Conservation (phyloP, 2,888 invertebrate species). For the Lycia hirtaria region DNA sequence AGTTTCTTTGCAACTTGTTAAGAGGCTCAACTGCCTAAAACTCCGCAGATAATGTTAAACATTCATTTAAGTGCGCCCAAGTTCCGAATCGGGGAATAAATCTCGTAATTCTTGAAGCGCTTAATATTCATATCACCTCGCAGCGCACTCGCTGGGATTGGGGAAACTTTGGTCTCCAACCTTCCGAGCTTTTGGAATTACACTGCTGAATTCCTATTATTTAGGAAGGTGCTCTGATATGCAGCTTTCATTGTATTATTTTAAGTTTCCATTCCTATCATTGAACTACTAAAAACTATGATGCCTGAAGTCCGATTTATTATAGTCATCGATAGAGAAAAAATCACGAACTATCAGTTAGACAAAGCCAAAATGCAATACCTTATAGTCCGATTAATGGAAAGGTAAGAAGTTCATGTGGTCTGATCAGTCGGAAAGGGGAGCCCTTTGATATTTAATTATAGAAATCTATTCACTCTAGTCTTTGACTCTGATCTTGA, state of each 20-base stretch:
- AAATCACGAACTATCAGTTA: no score
- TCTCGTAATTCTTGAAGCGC: conserved; percentile 81
- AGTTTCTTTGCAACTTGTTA: conserved; percentile 82
- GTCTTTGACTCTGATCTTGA: neutral
- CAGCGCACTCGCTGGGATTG: conserved; percentile 23
- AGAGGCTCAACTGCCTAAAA: conserved; percentile 79
- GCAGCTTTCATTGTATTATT: conserved; percentile 2
- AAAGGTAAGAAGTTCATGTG: no score
- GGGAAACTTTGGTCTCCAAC: conserved; percentile 17
- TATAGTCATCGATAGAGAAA: no score
- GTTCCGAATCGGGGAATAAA: conserved; percentile 81
- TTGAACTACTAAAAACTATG: no score
- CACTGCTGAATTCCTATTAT: conserved; percentile 4
- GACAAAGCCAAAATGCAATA: no score
- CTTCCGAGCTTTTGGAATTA: neutral
- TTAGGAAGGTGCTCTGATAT: neutral
- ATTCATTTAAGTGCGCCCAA: conserved; percentile 82
- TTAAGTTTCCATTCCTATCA: no score
- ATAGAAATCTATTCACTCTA: no score
- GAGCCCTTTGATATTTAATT: neutral
- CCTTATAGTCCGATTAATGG: no score
- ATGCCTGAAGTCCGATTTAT: no score
- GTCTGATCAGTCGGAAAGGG: no score
- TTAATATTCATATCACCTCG: conserved; percentile 83
- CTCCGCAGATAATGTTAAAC: conserved; percentile 83